Evolutionary conservation across 2,797 vertebrate genomes (phyloP).

Genomic region (Buphagus erythrorhynchus): DNA sequence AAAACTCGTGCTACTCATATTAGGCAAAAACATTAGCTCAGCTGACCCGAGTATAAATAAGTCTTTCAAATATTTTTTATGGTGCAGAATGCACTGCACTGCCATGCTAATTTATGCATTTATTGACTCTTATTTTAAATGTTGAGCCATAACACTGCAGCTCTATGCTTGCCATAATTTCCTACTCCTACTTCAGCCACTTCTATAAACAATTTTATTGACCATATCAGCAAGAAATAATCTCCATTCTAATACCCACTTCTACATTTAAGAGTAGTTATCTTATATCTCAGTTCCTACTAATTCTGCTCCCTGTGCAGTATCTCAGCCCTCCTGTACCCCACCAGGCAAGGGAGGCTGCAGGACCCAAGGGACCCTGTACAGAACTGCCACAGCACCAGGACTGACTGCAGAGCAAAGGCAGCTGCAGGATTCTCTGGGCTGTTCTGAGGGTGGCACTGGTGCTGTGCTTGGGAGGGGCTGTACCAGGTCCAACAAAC

Average conservation of each 20-base stretch:
- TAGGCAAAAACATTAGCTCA: background rate
- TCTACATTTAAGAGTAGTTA: background rate
- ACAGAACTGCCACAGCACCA: background rate
- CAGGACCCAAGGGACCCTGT: background rate
- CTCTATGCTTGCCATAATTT: background rate
- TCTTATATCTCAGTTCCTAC: background rate
- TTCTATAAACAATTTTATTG: background rate
- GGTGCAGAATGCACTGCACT: background rate
- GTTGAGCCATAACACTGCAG: background rate
- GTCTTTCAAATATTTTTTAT: background rate
- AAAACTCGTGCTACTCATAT: background rate
- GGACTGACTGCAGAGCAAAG: background rate
- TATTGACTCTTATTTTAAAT: background rate
- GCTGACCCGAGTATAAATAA: background rate
- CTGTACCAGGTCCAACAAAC: background rate
- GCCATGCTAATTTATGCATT: background rate
- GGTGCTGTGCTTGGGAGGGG: background rate
- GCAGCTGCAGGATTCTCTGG: accelerated
- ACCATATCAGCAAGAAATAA: background rate
- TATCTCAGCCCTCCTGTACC: too few relatives aligned
- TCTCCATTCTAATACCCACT: background rate
- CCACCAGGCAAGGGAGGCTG: background rate
- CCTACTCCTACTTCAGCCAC: background rate
- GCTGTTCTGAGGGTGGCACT: background rate
- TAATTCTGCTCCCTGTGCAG: background rate